phyloP scores from a whole-genome alignment of 2,888 invertebrate genomes.

The Drosophila silvestris region DNA sequence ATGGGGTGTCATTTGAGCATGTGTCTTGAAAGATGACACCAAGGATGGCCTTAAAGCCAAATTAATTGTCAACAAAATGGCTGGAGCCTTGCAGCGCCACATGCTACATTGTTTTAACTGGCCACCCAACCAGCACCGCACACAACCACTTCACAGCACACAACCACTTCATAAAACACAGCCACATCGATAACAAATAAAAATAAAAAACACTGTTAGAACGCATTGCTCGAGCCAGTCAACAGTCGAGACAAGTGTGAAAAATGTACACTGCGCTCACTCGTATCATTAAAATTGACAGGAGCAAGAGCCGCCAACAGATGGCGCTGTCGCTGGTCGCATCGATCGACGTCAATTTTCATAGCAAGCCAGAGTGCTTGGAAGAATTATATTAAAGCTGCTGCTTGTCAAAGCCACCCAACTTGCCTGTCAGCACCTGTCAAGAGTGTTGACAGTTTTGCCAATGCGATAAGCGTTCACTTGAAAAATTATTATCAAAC shows the following conservation, averaged over 20 bases:
- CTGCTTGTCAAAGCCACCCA: conserved; percentile 44
- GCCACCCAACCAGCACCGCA: conserved; percentile 7
- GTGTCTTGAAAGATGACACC: conserved; percentile 64
- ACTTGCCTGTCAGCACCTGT: conserved; percentile 37
- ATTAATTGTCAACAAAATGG: conserved; percentile 74
- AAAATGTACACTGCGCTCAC: conserved; percentile 42
- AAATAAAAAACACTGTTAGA: neutral
- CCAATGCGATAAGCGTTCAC: conserved; percentile 65
- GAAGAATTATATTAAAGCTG: conserved; percentile 34
- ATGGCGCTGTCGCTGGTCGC: conserved; percentile 55
- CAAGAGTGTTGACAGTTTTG: conserved; percentile 64
- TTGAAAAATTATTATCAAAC: conserved; percentile 57
- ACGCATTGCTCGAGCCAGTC: conserved; percentile 17
- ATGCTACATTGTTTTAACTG: conserved; percentile 61
- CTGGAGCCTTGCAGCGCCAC: conserved; percentile 53
- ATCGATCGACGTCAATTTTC: conserved; percentile 44
- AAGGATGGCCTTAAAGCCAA: conserved; percentile 66
- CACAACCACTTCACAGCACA: neutral
- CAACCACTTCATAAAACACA: conserved; percentile 10
- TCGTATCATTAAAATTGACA: conserved; percentile 75
- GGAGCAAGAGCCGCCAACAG: conserved; percentile 58
- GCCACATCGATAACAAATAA: neutral
- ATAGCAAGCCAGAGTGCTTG: conserved; percentile 22
- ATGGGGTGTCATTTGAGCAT: conserved; percentile 18
- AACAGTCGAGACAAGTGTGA: conserved; percentile 40